phyloP scores from a whole-genome alignment of 2,888 invertebrate genomes.

The Sympetrum striolatum region DNA sequence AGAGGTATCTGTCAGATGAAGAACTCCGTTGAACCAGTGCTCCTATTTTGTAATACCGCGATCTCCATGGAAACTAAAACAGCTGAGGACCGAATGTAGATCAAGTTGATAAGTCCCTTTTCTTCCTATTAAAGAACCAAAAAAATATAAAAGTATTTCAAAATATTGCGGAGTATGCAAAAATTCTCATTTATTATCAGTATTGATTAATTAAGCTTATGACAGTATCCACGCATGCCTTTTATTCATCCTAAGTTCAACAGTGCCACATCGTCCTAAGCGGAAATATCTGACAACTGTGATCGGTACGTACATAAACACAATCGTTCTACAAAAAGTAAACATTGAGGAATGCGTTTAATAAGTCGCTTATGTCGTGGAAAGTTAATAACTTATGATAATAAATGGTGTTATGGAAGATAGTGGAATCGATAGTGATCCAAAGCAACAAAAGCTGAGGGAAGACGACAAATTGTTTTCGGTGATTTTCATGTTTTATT shows the following conservation, averaged over 20 bases:
- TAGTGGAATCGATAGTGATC: constrained; percentile 65
- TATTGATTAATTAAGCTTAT: neutral
- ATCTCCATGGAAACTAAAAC: constrained; percentile 21
- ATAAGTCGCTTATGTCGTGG: neutral
- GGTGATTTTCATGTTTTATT: constrained; percentile 50
- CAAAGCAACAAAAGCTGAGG: constrained; percentile 55
- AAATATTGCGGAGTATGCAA: neutral
- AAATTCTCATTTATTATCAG: neutral
- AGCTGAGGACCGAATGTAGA: neutral
- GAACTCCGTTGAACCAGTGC: neutral
- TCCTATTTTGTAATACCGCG: neutral
- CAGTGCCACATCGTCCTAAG: neutral
- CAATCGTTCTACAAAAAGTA: neutral
- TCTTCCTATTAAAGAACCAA: neutral
- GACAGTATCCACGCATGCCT: neutral
- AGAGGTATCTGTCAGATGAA: neutral
- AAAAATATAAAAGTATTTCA: neutral
- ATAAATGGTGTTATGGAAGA: constrained; percentile 59
- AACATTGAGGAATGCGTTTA: neutral
- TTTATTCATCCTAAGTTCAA: neutral
- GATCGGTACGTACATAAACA: neutral
- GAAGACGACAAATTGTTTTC: constrained; percentile 58
- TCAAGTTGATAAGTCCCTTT: neutral
- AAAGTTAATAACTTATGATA: neutral
- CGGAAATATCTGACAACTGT: neutral